Conservation (phyloP, 2,113 vertebrate species). For the Nycticryphes semicollaris region DNA sequence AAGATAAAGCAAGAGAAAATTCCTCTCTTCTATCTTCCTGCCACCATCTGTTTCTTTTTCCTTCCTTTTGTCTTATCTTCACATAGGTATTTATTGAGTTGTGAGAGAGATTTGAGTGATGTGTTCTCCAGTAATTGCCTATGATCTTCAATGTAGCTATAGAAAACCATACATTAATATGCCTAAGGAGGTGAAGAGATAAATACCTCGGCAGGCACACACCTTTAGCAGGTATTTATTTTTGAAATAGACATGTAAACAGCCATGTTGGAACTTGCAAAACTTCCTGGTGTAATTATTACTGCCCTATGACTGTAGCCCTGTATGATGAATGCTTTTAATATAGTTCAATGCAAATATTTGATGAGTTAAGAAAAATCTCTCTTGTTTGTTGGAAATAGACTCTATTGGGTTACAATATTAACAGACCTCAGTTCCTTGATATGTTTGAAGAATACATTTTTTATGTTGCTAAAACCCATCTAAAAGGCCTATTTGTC, state of each 20-base stretch:
- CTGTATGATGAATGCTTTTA: neutral
- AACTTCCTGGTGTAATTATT: slow-evolving; percentile 9
- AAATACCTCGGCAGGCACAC: neutral
- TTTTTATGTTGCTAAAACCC: neutral
- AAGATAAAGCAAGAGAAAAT: neutral
- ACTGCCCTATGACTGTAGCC: neutral
- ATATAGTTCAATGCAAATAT: neutral
- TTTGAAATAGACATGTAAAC: slow-evolving; percentile 24
- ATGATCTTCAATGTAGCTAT: neutral
- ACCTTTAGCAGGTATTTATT: slow-evolving; percentile 41
- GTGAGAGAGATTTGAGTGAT: neutral
- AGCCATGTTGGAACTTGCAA: neutral
- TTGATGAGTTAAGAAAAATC: neutral
- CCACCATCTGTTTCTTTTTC: neutral
- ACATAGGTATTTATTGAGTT: neutral
- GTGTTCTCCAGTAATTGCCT: neutral
- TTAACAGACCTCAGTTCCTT: neutral
- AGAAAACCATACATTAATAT: neutral
- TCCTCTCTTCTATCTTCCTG: neutral
- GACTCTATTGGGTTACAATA: neutral
- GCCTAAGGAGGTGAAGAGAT: neutral
- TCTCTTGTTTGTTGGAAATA: neutral
- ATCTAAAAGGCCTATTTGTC: neutral
- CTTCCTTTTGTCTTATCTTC: neutral
- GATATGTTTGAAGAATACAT: neutral